Evolutionary conservation across 2,888 invertebrate genomes (phyloP).

Genomic region (Alviniconcha strummeri): DNA sequence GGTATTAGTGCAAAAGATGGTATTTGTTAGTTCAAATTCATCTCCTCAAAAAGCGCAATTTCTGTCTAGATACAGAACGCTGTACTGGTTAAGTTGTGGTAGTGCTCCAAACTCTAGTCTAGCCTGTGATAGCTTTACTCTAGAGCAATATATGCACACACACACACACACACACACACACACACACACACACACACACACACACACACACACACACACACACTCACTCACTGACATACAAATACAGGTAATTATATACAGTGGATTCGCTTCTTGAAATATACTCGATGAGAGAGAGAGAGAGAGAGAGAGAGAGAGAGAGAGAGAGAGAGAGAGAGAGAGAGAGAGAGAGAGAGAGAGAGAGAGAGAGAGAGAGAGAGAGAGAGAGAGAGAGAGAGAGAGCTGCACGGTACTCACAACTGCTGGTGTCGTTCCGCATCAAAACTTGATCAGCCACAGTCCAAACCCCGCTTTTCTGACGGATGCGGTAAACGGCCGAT

Average conservation of each 20-base stretch:
- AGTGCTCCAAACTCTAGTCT: no score
- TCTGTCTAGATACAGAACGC: no score
- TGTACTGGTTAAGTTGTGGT: no score
- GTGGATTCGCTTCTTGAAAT: not conserved
- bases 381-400: not conserved
- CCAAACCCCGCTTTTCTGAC: not conserved
- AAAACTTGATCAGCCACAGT: not conserved
- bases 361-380: not conserved
- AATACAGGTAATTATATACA: not conserved
- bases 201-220: conserved; percentile 6
- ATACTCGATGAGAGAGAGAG: not conserved
- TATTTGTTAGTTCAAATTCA: no score
- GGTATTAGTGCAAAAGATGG: no score
- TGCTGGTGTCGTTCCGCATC: not conserved
- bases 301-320: not conserved
- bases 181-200: not conserved
- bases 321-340: not conserved
- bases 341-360: not conserved
- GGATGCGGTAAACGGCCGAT: not conserved
- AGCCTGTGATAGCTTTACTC: no score
- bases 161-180: not conserved
- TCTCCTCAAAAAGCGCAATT: no score
- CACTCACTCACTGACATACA: not conserved
- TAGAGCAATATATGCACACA: not conserved
- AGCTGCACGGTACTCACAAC: not conserved